A percentile compares a stretch with the other conserved stretches of the same genome.
Conservation (phyloP, 2,113 vertebrate genomes). For the Burhinus oedicnemus region DNA sequence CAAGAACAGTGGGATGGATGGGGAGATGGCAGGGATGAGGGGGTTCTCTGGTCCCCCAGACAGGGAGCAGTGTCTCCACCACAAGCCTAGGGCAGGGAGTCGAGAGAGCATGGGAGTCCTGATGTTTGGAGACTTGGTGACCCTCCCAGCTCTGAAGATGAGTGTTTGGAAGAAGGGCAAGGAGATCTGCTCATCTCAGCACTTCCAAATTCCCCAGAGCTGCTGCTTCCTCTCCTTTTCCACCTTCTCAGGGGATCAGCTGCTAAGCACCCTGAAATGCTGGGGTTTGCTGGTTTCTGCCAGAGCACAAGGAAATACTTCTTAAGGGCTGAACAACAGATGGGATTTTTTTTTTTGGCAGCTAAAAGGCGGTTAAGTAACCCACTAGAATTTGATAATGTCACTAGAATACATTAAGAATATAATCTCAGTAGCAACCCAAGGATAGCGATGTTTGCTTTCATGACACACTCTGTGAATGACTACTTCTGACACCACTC, state of each 20-base stretch:
- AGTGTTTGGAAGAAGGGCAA: background rate
- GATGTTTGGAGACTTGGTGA: background rate
- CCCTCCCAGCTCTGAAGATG: background rate
- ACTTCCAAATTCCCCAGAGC: background rate
- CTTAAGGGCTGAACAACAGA: background rate
- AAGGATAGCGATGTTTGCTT: background rate
- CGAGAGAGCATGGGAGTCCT: background rate
- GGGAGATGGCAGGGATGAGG: background rate
- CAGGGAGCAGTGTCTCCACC: background rate
- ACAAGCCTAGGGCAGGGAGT: background rate
- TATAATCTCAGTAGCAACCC: background rate
- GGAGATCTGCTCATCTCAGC: background rate
- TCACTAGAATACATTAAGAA: background rate
- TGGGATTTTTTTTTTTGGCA: background rate
- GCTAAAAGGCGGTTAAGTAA: background rate
- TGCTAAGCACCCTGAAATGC: background rate
- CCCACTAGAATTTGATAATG: background rate
- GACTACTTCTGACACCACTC: background rate
- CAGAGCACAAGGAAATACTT: background rate
- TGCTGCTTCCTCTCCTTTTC: background rate
- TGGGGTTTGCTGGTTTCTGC: background rate
- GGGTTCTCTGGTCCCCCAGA: background rate
- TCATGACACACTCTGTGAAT: background rate
- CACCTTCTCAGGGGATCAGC: background rate
- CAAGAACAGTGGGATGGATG: background rate